Evolutionary conservation across 2,797 vertebrate species (phyloP).

Genomic region (Sebastes dallii): DNA sequence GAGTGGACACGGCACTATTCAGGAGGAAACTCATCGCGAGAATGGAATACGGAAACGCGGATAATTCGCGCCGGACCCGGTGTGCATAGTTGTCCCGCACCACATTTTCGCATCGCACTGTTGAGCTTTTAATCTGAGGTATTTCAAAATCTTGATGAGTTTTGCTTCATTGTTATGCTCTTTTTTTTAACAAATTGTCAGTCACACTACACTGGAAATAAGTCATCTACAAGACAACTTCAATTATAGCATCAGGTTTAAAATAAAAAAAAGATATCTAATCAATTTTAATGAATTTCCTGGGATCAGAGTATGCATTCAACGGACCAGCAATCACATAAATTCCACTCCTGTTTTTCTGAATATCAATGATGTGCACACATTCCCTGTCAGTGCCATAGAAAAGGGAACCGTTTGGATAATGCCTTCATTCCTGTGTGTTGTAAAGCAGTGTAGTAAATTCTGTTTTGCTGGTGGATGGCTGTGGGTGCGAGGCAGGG

Average conservation of each 20-base stretch:
- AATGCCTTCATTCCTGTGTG: not conserved
- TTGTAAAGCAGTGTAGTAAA: constrained; percentile 12
- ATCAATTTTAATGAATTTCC: not conserved
- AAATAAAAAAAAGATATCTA: fast-evolving
- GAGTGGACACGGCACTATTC: not conserved
- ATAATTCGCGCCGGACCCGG: not conserved
- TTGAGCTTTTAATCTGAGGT: not conserved
- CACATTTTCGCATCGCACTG: no score
- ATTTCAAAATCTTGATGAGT: not conserved
- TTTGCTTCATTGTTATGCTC: not conserved
- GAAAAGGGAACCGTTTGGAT: not conserved
- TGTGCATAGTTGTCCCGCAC: not conserved
- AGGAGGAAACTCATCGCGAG: not conserved
- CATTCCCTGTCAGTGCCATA: not conserved
- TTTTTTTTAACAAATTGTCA: not conserved
- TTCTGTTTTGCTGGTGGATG: constrained; percentile 30
- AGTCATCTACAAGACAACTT: not conserved
- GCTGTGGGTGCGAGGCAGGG: constrained; percentile 52
- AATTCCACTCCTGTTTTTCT: not conserved
- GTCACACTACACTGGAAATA: not conserved
- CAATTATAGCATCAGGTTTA: not conserved
- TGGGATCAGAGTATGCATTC: not conserved
- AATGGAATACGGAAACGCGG: not conserved
- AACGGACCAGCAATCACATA: not conserved
- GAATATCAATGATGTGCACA: not conserved